Conservation (phyloP, 2,113 vertebrate species). For the Pelmatolapia mariae region DNA sequence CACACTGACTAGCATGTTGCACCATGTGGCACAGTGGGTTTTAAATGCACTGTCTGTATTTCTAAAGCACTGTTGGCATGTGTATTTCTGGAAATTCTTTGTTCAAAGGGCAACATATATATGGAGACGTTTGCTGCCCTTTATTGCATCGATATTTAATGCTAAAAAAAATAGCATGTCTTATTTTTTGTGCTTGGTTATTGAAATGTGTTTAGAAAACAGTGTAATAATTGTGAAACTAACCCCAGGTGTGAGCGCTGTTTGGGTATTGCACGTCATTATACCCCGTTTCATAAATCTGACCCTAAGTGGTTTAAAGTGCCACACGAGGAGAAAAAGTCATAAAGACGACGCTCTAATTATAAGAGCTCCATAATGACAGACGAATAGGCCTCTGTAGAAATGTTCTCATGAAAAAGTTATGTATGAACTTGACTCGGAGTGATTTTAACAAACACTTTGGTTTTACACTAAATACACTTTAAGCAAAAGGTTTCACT, state of each 20-base stretch:
- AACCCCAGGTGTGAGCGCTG: rapidly evolving
- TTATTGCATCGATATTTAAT: not conserved
- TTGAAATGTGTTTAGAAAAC: not conserved
- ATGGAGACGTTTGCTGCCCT: not conserved
- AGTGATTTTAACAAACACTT: not conserved
- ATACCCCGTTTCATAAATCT: rapidly evolving
- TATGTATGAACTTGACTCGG: not conserved
- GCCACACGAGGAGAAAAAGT: not conserved
- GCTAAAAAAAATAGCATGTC: not conserved
- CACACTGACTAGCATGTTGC: not conserved
- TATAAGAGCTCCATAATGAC: not conserved
- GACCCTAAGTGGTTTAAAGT: not conserved
- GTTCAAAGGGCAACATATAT: not conserved
- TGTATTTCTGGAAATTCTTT: not conserved
- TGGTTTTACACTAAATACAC: not conserved
- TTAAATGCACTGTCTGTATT: not conserved
- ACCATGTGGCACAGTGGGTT: not conserved
- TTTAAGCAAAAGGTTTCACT: not conserved
- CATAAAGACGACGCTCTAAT: not conserved
- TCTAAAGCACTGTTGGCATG: not conserved
- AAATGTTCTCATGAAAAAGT: not conserved
- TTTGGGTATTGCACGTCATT: not conserved
- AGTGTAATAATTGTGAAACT: not conserved
- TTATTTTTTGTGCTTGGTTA: not conserved
- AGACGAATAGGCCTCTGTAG: not conserved